phyloP scores from a whole-genome alignment of 1,140 invertebrate genomes.

The Drosophila parvula region DNA sequence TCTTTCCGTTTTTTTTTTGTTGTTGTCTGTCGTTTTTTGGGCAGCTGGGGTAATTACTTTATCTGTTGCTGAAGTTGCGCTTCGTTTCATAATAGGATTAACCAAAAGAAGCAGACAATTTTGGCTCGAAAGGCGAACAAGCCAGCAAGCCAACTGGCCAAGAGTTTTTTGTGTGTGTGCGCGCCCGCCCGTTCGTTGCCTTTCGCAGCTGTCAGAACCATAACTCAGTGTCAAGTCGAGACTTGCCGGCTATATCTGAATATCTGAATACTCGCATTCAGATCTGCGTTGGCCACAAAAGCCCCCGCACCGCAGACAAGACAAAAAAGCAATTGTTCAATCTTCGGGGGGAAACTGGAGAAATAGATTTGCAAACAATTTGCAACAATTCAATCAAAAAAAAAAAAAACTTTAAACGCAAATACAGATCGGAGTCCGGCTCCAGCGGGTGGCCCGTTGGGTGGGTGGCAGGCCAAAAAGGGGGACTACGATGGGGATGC shows the following conservation, averaged over 20 bases:
- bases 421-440: slow-evolving; percentile 64
- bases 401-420: slow-evolving; percentile 82
- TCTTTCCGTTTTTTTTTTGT: slow-evolving; percentile 5
- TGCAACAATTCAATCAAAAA: slow-evolving; percentile 83
- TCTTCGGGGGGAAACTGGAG: slow-evolving; percentile 35
- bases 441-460: slow-evolving; percentile 23
- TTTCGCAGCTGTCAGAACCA: slow-evolving; percentile 82
- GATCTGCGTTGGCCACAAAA: slow-evolving; percentile 70
- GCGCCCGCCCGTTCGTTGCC: slow-evolving; percentile 32
- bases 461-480: slow-evolving; percentile 26
- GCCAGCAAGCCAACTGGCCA: slow-evolving; percentile 18
- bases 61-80: slow-evolving; percentile 81
- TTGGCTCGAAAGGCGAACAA: slow-evolving; percentile 12
- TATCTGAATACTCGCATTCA: slow-evolving; percentile 36
- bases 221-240: slow-evolving; percentile 80
- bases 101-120: slow-evolving; percentile 47
- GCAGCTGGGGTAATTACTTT: slow-evolving; percentile 76
- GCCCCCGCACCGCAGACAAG: slow-evolving; percentile 66
- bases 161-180: not conserved
- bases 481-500: slow-evolving; percentile 25
- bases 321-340: slow-evolving; percentile 82
- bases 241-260: slow-evolving; percentile 55
- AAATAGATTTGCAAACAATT: slow-evolving; percentile 83
- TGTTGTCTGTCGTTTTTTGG: slow-evolving; percentile 31
- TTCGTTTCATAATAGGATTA: slow-evolving; percentile 78